These are phyloP conservation scores for Cyclopterus lumpus DNA, from an alignment of 2,797 vertebrate species.

Conservation along the genomic window DNA sequence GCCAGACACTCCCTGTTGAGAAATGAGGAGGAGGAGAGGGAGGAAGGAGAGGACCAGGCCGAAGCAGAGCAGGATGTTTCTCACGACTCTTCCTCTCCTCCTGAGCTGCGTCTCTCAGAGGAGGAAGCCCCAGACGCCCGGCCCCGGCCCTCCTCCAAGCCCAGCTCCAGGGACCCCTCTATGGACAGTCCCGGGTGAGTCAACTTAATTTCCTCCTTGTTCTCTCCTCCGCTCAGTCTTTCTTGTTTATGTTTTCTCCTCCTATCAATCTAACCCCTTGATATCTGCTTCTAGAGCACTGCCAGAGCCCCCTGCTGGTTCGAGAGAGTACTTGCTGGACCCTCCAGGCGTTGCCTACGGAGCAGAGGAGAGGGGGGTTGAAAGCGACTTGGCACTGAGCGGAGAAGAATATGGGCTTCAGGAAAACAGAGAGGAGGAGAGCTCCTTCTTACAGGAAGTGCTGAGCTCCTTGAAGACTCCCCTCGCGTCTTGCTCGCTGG, in stretches of 20 bases:
- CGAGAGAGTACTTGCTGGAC: slow-evolving; percentile 38
- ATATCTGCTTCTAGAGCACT: slow-evolving; percentile 53
- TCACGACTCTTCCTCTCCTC: slow-evolving; percentile 50
- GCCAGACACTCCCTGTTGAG: slow-evolving; percentile 34
- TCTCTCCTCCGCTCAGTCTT: not conserved
- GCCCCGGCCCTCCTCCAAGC: slow-evolving; percentile 25
- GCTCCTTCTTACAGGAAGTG: slow-evolving; percentile 82
- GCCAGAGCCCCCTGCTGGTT: slow-evolving; percentile 61
- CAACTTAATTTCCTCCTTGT: slow-evolving; percentile 20
- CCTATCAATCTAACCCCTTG: slow-evolving; percentile 6
- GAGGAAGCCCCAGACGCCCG: slow-evolving; percentile 45
- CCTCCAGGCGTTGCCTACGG: not conserved
- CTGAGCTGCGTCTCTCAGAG: slow-evolving; percentile 45
- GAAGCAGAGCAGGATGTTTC: slow-evolving; percentile 58
- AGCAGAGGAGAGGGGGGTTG: slow-evolving; percentile 22
- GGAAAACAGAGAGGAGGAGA: slow-evolving; percentile 61
- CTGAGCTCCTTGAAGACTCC: slow-evolving; percentile 82
- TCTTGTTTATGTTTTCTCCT: not conserved
- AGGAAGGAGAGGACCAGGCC: slow-evolving; percentile 49
- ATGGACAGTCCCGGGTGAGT: slow-evolving; percentile 69
- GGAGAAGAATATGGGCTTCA: slow-evolving; percentile 38
- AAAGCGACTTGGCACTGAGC: slow-evolving; percentile 11
- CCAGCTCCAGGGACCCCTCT: slow-evolving; percentile 55
- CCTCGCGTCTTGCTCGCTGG: slow-evolving; percentile 55
- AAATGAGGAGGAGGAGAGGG: slow-evolving; percentile 39